These are phyloP conservation scores for Melinaea menophilus DNA, from an alignment of 2,888 invertebrate genomes.

Conservation along the genomic window DNA sequence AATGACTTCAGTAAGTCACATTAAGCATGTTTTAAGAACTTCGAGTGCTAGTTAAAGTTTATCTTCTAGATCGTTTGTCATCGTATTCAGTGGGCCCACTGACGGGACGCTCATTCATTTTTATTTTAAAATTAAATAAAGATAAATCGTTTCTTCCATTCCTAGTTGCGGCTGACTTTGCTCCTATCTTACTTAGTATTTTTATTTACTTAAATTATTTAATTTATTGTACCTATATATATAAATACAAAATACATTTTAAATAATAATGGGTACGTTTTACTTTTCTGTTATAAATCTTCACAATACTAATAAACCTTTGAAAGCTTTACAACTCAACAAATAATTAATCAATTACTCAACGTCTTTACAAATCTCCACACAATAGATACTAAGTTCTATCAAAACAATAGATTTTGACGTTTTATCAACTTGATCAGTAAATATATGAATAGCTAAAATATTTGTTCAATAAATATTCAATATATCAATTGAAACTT, in stretches of 20 bases:
- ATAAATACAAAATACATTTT: too few species aligned
- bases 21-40: conserved; percentile 31
- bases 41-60: conserved; percentile 41
- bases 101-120: conserved; percentile 35
- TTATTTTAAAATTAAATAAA: conserved; percentile 42
- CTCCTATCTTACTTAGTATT: conserved; percentile 10
- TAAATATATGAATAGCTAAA: not conserved
- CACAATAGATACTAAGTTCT: not conserved
- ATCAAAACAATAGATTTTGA: not conserved
- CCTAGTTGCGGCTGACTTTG: conserved; percentile 8
- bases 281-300: too few species aligned
- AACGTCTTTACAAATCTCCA: not conserved
- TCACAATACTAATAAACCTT: not conserved
- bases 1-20: conserved; percentile 23
- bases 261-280: not conserved
- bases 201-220: not conserved
- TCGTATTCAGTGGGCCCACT: conserved; percentile 34
- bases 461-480: not conserved
- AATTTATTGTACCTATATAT: too few species aligned
- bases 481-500: conserved; percentile 11
- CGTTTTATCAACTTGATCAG: not conserved
- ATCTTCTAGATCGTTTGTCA: conserved; percentile 42
- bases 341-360: not conserved
- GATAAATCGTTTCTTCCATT: conserved; percentile 32
- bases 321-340: not conserved